phyloP scores from a whole-genome alignment of 2,888 invertebrate species.

The Bellardia pandia region DNA sequence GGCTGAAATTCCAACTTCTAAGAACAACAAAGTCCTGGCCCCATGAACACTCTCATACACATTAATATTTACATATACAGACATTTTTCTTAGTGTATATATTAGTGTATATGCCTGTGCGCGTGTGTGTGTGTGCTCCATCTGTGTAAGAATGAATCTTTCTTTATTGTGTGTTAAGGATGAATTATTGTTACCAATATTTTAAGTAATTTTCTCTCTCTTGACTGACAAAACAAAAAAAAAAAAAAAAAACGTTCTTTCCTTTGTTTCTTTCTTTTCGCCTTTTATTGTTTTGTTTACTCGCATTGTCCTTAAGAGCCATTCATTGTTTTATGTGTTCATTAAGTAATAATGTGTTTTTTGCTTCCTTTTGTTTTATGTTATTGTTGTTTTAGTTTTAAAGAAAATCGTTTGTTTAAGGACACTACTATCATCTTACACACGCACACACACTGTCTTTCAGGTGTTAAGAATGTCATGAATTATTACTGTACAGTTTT shows the following conservation, averaged over 20 bases:
- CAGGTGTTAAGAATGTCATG: not conserved
- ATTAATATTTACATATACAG: not conserved
- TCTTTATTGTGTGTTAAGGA: conserved; percentile 59
- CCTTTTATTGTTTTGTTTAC: conserved; percentile 21
- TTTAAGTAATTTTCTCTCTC: conserved; percentile 34
- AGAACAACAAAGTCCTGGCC: conserved; percentile 14
- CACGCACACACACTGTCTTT: not conserved
- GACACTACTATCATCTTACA: not conserved
- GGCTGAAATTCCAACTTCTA: not conserved
- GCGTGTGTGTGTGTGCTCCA: too few species aligned
- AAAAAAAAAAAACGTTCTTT: not conserved
- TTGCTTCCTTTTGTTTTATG: conserved; percentile 33
- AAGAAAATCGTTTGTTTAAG: not conserved
- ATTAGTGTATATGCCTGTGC: not conserved
- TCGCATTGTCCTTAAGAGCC: conserved; percentile 20
- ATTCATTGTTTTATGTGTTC: conserved; percentile 82
- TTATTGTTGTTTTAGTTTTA: not conserved
- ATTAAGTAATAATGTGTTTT: conserved; percentile 80
- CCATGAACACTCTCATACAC: not conserved
- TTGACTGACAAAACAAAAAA: not conserved
- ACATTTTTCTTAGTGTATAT: not conserved
- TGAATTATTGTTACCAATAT: conserved; percentile 64
- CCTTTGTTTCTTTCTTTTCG: not conserved
- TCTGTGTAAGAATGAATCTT: conserved; percentile 3
- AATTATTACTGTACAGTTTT: too few species aligned